phyloP scores from a whole-genome alignment of 2,888 invertebrate species.

The Acanthosepion esculentum region DNA sequence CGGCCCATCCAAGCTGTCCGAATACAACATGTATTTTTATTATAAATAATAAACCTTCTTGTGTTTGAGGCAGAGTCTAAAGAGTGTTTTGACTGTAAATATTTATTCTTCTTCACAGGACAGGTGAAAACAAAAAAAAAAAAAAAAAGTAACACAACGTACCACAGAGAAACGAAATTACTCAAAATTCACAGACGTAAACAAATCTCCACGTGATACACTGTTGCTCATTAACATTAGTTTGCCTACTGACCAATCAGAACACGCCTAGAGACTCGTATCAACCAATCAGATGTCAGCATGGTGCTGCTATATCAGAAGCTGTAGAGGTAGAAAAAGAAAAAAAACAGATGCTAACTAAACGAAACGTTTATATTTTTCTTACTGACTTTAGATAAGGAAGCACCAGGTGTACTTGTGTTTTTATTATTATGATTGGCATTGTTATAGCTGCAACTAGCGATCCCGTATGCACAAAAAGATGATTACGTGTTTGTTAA shows the following conservation, averaged over 20 bases:
- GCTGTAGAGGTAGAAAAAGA: background rate
- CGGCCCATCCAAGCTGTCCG: too few relatives aligned
- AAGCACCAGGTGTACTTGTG: background rate
- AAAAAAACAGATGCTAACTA: background rate
- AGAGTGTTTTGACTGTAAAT: background rate
- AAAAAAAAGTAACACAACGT: too few relatives aligned
- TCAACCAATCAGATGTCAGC: background rate
- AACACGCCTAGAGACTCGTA: background rate
- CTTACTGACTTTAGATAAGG: background rate
- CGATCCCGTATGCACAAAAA: background rate
- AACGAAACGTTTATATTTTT: background rate
- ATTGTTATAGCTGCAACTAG: background rate
- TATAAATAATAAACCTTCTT: too few relatives aligned
- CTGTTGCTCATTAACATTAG: constrained; percentile 50
- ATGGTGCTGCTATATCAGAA: background rate
- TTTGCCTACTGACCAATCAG: constrained; percentile 54
- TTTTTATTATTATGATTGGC: background rate
- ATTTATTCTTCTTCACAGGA: background rate
- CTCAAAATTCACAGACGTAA: constrained; percentile 64
- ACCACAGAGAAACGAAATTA: background rate
- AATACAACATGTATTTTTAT: too few relatives aligned
- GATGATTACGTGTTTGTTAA: background rate
- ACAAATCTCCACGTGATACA: constrained; percentile 65
- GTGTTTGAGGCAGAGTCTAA: too few relatives aligned
- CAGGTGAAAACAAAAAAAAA: background rate